These are phyloP conservation scores for Dicrostonyx torquatus DNA, from an alignment of 2,797 vertebrate species.

Conservation along the genomic window DNA sequence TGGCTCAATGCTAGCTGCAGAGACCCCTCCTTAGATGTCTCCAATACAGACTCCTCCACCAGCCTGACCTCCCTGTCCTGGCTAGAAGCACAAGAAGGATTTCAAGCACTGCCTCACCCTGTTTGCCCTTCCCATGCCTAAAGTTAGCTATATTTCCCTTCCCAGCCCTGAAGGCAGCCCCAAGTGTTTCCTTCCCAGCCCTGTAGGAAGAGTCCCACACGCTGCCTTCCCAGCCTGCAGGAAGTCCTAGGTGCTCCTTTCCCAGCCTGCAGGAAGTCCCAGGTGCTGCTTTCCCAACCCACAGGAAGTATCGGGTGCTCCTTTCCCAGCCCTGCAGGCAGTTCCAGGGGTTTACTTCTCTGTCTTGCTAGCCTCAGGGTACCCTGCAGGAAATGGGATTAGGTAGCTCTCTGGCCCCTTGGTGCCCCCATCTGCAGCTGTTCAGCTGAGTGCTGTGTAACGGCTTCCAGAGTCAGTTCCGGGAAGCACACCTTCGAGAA, in stretches of 20 bases:
- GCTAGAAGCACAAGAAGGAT: neutral
- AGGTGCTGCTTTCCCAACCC: neutral
- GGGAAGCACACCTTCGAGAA: neutral
- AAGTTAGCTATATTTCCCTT: neutral
- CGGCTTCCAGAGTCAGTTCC: neutral
- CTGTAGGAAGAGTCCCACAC: no score
- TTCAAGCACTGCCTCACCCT: neutral
- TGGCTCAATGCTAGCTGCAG: rapidly evolving
- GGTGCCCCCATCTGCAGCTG: neutral
- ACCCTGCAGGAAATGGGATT: neutral
- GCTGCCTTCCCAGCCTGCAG: neutral
- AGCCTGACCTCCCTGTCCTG: neutral
- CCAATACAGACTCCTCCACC: neutral
- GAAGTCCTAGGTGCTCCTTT: neutral
- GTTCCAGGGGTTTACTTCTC: neutral
- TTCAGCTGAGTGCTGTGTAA: neutral
- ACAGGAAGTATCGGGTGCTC: neutral
- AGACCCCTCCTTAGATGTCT: neutral
- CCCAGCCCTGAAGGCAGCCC: no score
- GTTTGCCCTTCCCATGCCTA: neutral
- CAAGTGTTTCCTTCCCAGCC: neutral
- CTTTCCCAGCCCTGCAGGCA: neutral
- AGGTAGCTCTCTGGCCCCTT: neutral
- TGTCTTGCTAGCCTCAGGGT: neutral
- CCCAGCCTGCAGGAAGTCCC: neutral